These are phyloP conservation scores for Hyperopisus bebe DNA, from an alignment of 2,113 vertebrate genomes.

Conservation along the genomic window DNA sequence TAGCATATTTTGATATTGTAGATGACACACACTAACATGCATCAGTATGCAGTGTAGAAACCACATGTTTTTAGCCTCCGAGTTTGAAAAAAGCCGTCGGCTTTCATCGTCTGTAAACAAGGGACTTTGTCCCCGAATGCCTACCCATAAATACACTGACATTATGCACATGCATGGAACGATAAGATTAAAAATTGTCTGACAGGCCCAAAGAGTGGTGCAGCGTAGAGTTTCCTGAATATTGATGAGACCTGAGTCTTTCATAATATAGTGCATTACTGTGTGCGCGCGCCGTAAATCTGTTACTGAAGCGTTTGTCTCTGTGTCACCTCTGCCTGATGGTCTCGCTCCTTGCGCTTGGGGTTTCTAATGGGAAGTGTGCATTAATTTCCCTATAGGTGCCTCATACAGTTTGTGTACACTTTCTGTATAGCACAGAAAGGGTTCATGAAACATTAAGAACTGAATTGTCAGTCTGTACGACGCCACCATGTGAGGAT, in stretches of 20 bases:
- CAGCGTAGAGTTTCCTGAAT: neutral
- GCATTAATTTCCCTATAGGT: neutral
- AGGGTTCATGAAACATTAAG: neutral
- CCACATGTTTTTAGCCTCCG: neutral
- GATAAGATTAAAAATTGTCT: neutral
- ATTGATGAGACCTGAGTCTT: neutral
- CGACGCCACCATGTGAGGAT: neutral
- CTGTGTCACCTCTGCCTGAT: neutral
- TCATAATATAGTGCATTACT: neutral
- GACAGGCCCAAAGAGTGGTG: neutral
- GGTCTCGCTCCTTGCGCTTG: neutral
- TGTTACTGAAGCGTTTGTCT: neutral
- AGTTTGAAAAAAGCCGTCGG: neutral
- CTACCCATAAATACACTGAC: neutral
- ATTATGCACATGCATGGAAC: neutral
- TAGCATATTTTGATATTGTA: neutral
- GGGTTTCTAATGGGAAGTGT: neutral
- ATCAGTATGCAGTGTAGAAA: neutral
- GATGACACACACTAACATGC: neutral
- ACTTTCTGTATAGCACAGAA: neutral
- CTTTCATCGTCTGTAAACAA: neutral
- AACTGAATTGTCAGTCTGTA: neutral
- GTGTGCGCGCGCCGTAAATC: neutral
- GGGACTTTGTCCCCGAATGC: neutral
- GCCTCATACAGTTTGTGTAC: neutral